Evolutionary conservation across 2,888 invertebrate species (phyloP), one percentile per base, ranked within the genome.

Genomic region (Hypercompe scribonia): DNA sequence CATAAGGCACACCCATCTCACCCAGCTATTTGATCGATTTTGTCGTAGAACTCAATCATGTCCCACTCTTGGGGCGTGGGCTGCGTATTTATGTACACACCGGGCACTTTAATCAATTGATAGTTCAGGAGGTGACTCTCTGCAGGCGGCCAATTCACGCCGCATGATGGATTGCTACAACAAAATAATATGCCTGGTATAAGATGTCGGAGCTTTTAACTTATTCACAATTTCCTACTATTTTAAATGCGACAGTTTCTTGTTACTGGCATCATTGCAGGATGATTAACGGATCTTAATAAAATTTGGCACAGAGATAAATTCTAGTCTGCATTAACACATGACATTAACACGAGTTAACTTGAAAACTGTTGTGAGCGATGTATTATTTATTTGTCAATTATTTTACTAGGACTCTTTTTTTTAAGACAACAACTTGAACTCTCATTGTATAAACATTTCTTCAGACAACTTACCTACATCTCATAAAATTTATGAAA

Each of bases 401-500:
- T 8, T 3, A 8, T 8, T 36, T 39, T 11, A 8, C 39, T 39
- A 4, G 8, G 36, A 36, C 36, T 39, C 39, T 39, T 39, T 39
- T 39, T 1, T 39, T 39, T 8, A 39, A 8, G 10, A 39, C 10
- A 39, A 39, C 11, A 39, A 39, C 39, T 39, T 8, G 39, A 39
- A 39, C 36, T 36, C 36, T 36, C 36, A 36, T 36, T 36, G 5
- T 36, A 36, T 36, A 36, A 36, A 8, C 36, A 8, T 36, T 36
- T 36, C 36, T 36, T 3, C 28, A 64, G 31, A 21, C 11, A 50
- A 68, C 73, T 75, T 64, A 83, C 81, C 72, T 73, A 79, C 81
- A 82, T 64, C 70, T 65, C 39, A 81, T 76, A 34, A 82, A 86
- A 66, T 85, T 83, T 24, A 72, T 75, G 5, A 87, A 28, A 11